Conservation (phyloP, 2,113 vertebrate species). For the Labeo rohita region DNA sequence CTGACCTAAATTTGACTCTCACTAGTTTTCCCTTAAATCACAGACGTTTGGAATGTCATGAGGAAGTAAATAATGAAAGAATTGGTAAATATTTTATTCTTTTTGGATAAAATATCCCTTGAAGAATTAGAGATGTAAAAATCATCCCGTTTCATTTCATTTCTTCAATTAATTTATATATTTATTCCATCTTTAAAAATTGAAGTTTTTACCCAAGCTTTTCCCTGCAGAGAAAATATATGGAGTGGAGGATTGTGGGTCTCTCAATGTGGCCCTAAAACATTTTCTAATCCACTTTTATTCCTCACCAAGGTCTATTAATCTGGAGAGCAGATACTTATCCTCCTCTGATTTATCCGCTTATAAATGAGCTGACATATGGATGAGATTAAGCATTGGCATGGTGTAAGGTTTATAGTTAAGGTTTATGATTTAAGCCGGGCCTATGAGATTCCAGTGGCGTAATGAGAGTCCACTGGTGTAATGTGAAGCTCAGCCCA, state of each 20-base stretch:
- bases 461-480: conserved; percentile 58
- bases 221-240: conserved; percentile 62
- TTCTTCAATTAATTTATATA: conserved; percentile 49
- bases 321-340: conserved; percentile 69
- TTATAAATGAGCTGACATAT: conserved; percentile 75
- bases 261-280: conserved; percentile 63
- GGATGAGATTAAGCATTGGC: conserved; percentile 69
- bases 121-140: neutral
- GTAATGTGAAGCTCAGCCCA: conserved; percentile 53
- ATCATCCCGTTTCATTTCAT: conserved; percentile 9
- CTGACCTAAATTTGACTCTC: neutral
- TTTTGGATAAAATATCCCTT: neutral
- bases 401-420: conserved; percentile 67
- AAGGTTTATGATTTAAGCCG: conserved; percentile 66
- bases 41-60: neutral
- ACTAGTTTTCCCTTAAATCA: too few species aligned
- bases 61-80: neutral
- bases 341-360: conserved; percentile 71
- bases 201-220: conserved; percentile 58
- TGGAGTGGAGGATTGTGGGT: conserved; percentile 47
- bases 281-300: conserved; percentile 68
- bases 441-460: conserved; percentile 48
- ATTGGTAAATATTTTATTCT: neutral
- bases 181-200: conserved; percentile 25
- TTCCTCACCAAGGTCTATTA: conserved; percentile 71